Evolutionary conservation across 2,888 invertebrate species (phyloP).

Genomic region (Limnephilus rhombicus): DNA sequence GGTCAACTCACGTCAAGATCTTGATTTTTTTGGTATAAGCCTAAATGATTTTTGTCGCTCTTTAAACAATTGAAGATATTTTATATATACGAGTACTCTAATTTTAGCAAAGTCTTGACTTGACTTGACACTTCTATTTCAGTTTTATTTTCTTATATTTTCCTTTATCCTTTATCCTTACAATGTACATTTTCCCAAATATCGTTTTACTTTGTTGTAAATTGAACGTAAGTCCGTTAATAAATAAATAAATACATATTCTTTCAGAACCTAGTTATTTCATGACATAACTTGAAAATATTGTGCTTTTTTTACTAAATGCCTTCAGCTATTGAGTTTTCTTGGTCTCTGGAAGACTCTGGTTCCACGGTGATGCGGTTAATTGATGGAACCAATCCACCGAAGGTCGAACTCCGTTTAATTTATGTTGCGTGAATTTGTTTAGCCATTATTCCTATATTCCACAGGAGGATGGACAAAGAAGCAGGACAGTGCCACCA

Average conservation of each 20-base stretch:
- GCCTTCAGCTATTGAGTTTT: conserved; percentile 3
- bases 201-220: too few species aligned
- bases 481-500: background rate
- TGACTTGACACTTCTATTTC: too few species aligned
- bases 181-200: too few species aligned
- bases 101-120: too few species aligned
- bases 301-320: background rate
- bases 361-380: conserved; percentile 56
- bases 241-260: background rate
- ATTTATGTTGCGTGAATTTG: conserved; percentile 38
- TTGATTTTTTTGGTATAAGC: too few species aligned
- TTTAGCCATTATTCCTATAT: conserved; percentile 22
- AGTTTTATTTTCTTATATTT: too few species aligned
- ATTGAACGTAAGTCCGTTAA: too few species aligned
- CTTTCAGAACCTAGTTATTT: background rate
- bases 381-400: conserved; percentile 61
- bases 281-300: background rate
- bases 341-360: background rate
- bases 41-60: too few species aligned
- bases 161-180: too few species aligned
- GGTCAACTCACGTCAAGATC: too few species aligned
- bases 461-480: conserved; percentile 17
- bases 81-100: too few species aligned
- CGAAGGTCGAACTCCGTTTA: conserved; percentile 53
- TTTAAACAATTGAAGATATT: too few species aligned